Conservation (phyloP, 2,888 invertebrate genomes). For the Apamea sordens region DNA sequence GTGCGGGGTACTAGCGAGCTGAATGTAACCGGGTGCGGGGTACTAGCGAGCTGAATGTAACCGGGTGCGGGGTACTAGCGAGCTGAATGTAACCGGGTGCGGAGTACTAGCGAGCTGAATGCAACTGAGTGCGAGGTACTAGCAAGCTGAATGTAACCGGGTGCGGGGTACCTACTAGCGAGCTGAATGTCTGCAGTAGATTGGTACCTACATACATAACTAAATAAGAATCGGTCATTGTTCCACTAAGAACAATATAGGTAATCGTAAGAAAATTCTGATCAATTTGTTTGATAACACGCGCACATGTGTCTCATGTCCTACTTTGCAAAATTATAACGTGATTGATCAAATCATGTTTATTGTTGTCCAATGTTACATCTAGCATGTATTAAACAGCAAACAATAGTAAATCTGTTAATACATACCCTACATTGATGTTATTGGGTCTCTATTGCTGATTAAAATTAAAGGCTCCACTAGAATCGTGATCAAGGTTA, state of each 20-base stretch:
- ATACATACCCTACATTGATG: slow-evolving; percentile 4
- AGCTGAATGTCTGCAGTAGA: background rate
- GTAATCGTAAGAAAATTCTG: slow-evolving; percentile 43
- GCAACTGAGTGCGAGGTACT: slow-evolving; percentile 13
- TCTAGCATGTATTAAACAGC: slow-evolving; percentile 1
- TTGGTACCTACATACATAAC: slow-evolving; percentile 1
- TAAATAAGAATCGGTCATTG: slow-evolving; percentile 45
- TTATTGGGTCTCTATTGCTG: background rate
- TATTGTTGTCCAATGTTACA: slow-evolving; percentile 13
- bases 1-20: background rate
- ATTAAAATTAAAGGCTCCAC: background rate
- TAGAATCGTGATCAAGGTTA: slow-evolving; percentile 9
- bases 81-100: slow-evolving; percentile 4
- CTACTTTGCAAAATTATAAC: slow-evolving; percentile 37
- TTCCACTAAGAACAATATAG: slow-evolving; percentile 27
- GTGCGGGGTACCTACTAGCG: slow-evolving; percentile 6
- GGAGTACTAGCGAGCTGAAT: background rate
- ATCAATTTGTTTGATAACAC: slow-evolving; percentile 41
- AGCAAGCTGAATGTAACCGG: background rate
- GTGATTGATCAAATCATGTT: slow-evolving; percentile 11
- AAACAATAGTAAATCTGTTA: background rate
- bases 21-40: slow-evolving; percentile 13
- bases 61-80: slow-evolving; percentile 10
- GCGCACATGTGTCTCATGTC: slow-evolving; percentile 24
- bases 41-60: background rate